Base-by-base conservation (phyloP, 2,113 vertebrate species). In the Uropsilus gracilis region DNA sequence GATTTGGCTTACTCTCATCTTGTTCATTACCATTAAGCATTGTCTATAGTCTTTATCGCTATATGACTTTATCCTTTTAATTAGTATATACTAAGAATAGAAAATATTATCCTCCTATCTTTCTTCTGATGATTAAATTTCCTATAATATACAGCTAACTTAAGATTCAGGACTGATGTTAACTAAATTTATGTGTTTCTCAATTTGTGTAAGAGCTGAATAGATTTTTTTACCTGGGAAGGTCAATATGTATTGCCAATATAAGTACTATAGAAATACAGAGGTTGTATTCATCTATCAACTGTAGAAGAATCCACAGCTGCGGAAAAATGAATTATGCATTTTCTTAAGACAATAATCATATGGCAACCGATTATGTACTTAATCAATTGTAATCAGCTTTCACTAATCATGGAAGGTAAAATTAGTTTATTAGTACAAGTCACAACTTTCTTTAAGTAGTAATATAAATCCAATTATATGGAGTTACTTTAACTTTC, bases 401-500 rank as follows among this genome's bases (percentile, higher is more conserved):
- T 98, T 98, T 97, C 78, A 92, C 77, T 98, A 98, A 98, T 98
- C 96, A 94, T 53, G 26, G 95, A 97, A 98, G 96, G 97, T 97
- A 98, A 97, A 98, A 97, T 98, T 97, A 97, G 95, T 97, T 97
- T 90, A 96, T 97, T 97, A 97, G 94, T 81, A 97, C 95, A 97
- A 97, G 95, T 96, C 95, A 97, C 94, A 98, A 98, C 97, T 98
- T 98, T 95, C 94, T 96, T 97, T 98, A 98, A 97, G 96, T 96
- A 98, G 94, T 89, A 95, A 90, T 95, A 83, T 94, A 97, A 98
- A 97, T 98, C 93, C 93, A 98, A 97, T 98, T 98, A 98, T 81
- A 0, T 0, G 96, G 96, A 96, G 90, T 96, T 97, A 76, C 95
- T 98, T 97, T 90, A 94, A 91, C 78, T 86, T 96, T 97, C 96